These are phyloP conservation scores for Tolmerus cingulatus DNA, from an alignment of 2,888 invertebrate species.

Conservation along the genomic window DNA sequence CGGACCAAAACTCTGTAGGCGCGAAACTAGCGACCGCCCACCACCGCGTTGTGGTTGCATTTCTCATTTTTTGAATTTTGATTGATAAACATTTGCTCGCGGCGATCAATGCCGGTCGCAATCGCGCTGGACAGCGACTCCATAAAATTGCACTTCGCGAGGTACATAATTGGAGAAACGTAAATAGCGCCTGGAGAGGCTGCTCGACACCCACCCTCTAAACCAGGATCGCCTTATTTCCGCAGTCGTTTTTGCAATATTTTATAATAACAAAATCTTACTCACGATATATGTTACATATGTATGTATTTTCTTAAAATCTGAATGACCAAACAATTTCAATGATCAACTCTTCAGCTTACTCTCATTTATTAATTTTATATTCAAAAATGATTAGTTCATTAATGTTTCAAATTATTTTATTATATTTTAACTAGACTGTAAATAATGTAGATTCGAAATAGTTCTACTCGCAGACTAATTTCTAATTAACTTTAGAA, in stretches of 20 bases:
- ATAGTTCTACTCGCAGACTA: too few species aligned
- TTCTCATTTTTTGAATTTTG: neutral
- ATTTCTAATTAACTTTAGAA: too few species aligned
- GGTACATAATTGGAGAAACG: neutral
- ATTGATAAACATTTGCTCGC: neutral
- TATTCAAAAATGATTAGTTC: neutral
- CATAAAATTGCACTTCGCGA: neutral
- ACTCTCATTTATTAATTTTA: too few species aligned
- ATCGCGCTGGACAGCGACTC: neutral
- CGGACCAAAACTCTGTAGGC: neutral
- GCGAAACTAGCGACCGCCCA: neutral
- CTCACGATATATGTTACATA: too few species aligned
- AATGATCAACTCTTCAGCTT: neutral
- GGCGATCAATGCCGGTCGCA: conserved; percentile 1
- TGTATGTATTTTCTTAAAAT: too few species aligned
- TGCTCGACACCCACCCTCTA: neutral
- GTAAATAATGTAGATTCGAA: too few species aligned
- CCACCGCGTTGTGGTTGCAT: neutral
- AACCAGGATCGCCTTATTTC: neutral
- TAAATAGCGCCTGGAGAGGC: neutral
- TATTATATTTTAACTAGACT: too few species aligned
- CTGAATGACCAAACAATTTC: too few species aligned
- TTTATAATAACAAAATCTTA: neutral
- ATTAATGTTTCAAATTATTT: neutral
- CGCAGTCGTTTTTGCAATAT: neutral